Evolutionary conservation across 2,888 invertebrate species (phyloP), one percentile per base, ranked within the genome.

Genomic region (Rhingia campestris): DNA sequence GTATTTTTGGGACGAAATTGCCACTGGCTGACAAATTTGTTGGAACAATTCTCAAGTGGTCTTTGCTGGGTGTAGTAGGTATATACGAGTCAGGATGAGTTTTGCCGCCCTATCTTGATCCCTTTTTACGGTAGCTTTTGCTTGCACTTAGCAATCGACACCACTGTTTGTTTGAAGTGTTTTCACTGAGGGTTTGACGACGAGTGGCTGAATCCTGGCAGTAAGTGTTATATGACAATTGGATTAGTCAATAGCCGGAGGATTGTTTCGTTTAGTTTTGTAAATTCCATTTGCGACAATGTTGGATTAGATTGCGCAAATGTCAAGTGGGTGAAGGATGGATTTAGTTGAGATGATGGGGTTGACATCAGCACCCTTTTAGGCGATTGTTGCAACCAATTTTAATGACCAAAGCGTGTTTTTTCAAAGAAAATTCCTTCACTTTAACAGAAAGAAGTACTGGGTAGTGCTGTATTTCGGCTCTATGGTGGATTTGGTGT

Each of bases 181-280:
- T 61, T 49, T 69, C 32, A 43, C 30, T 54, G 37, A 74, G 80
- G 64, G 84, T 51, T 69, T 58, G 43, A 66, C n/a, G 35, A 69
- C 51, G 67, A 67, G 72, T 73, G 72, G 59, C 67, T 35, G 66
- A 67, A 76, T 73, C 47, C 67, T 63, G 76, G 32, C 54, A 49
- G 47, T 53, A 51, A 75, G 84, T 75, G 84, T 84, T 80, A 51
- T 70, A 80, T 84, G 80, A 84, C 84, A 84, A 84, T 84, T 80
- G 80, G 84, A 84, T 84, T 84, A 51, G 54, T 32, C 54, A 66
- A 69, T 75, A 45, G 74, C 84, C 70, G 5, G 70, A 74, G 80
- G 80, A 70, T 43, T 59, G 74, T 70, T 73, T 63, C 37, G 49
- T 73, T 79, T 69, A 64, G 82, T 82, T 84, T 74, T 77, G 73